phyloP scores from a whole-genome alignment of 2,888 invertebrate genomes.

The Trachelus iudaicus region DNA sequence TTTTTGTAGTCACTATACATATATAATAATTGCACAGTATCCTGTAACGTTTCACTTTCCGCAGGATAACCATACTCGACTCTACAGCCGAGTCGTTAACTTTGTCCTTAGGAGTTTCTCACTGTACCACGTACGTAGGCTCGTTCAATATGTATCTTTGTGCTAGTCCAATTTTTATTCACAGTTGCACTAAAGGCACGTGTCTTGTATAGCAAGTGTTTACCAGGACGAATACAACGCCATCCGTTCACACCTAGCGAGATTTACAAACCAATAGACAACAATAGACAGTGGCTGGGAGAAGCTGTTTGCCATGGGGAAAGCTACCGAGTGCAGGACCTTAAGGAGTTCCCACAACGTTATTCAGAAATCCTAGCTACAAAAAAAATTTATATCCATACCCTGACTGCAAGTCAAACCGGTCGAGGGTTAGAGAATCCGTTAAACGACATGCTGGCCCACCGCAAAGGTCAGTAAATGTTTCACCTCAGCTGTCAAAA shows the following conservation, averaged over 20 bases:
- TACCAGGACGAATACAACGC: not conserved
- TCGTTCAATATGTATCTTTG: not conserved
- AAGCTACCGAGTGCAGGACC: not conserved
- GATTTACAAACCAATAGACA: not conserved
- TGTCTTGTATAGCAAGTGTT: not conserved
- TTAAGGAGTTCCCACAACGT: not conserved
- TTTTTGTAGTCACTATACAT: not conserved
- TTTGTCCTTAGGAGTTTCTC: not conserved
- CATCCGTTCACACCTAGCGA: not conserved
- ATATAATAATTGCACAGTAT: not conserved
- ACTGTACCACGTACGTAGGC: not conserved
- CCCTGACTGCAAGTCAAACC: not conserved
- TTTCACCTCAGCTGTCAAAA: not conserved
- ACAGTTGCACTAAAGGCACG: not conserved
- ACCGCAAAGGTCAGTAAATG: not conserved
- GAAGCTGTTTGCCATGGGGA: not conserved
- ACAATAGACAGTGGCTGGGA: not conserved
- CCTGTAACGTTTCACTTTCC: not conserved
- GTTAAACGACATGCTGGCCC: not conserved
- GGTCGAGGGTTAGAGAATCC: not conserved
- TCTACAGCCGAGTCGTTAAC: not conserved
- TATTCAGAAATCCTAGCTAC: not conserved
- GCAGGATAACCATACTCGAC: not conserved
- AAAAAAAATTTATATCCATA: not conserved
- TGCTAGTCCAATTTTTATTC: not conserved